A percentile compares a stretch with the other conserved stretches of the same genome.
phyloP scores from a whole-genome alignment of 2,888 invertebrate species.

The Cataglyphis livida region DNA sequence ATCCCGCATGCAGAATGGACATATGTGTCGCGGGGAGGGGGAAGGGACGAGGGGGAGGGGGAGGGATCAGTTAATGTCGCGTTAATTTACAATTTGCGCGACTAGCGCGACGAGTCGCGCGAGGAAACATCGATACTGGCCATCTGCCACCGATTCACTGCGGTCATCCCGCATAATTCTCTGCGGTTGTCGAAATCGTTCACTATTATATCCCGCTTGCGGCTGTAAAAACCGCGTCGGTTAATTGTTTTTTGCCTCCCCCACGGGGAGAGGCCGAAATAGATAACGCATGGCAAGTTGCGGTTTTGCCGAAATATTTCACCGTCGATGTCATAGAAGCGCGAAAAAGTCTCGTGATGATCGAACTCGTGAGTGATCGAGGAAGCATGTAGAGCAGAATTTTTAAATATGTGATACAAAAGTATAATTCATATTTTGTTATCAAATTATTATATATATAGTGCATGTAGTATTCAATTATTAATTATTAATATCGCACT shows the following conservation, averaged over 20 bases:
- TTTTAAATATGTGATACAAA: not conserved
- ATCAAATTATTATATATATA: not conserved
- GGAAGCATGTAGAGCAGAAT: slow-evolving; percentile 8
- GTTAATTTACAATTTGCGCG: slow-evolving; percentile 80
- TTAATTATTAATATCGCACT: slow-evolving; percentile 15
- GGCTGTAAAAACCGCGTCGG: slow-evolving; percentile 52
- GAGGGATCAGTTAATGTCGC: slow-evolving; percentile 66
- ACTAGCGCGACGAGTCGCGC: slow-evolving; percentile 53
- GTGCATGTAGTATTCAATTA: not conserved
- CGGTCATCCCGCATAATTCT: slow-evolving; percentile 58
- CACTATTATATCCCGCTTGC: slow-evolving; percentile 68
- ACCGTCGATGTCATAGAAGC: slow-evolving; percentile 41
- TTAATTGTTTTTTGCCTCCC: slow-evolving; percentile 52
- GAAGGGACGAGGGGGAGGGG: not conserved
- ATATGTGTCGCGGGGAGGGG: not conserved
- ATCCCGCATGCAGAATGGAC: slow-evolving; percentile 37
- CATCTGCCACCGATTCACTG: slow-evolving; percentile 71
- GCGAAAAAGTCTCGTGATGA: slow-evolving; percentile 41
- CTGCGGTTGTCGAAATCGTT: slow-evolving; percentile 64
- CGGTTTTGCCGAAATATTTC: slow-evolving; percentile 46
- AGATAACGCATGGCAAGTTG: slow-evolving; percentile 53
- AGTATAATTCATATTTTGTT: not conserved
- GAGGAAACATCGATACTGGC: slow-evolving; percentile 69
- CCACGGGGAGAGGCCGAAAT: slow-evolving; percentile 9
- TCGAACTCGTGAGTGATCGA: slow-evolving; percentile 30